Evolutionary conservation across 1,140 invertebrate genomes (phyloP), one percentile per base, ranked within the genome.

Genomic region (Globodera ellingtonae): DNA sequence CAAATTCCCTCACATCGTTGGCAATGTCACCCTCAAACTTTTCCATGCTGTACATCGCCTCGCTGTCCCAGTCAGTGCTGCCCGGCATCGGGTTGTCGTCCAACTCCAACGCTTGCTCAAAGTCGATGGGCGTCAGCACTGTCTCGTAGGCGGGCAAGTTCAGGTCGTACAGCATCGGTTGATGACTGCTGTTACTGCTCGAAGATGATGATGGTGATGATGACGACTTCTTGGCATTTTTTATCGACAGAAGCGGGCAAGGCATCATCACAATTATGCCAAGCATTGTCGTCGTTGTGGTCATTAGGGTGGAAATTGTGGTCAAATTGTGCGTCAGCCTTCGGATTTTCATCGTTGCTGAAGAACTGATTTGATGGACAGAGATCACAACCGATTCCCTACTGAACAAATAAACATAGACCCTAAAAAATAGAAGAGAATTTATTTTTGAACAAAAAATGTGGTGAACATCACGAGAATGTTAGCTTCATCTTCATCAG

Each of bases 11-110:
- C 78, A 88, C 87, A 78, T 88, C 86, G 78, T 89, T 89, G n/a
- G 88, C 88, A 46, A 89, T 89, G 82, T 89, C 87, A 65, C 87
- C 87, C 82, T 89, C 88, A 71, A 89, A 89, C 69, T 84, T 73
- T 52, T 89, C 86, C 44, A 65, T 75, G 65, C 82, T 82, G 72
- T 89, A 89, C 88, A 89, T 88, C 5, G 87, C 86, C 35, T 89
- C 88, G 21, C 87, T 88, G 77, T 89, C 86, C 87, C 86, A 89
- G 47, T 82, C 79, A 21, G 82, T 82, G 9, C 86, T 79, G 24
- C 72, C 77, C 21, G 70, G 59, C 56, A 67, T 52, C 44, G 56
- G 67, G 35, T 69, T 77, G 21, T 85, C 82, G 18, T 80, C 71
- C 50, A 89, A 56, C 48, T 89, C 85, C 52, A 79, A 67, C 56